These are phyloP conservation scores for Samia ricini DNA, from an alignment of 1,140 invertebrate species.

Conservation along the genomic window DNA sequence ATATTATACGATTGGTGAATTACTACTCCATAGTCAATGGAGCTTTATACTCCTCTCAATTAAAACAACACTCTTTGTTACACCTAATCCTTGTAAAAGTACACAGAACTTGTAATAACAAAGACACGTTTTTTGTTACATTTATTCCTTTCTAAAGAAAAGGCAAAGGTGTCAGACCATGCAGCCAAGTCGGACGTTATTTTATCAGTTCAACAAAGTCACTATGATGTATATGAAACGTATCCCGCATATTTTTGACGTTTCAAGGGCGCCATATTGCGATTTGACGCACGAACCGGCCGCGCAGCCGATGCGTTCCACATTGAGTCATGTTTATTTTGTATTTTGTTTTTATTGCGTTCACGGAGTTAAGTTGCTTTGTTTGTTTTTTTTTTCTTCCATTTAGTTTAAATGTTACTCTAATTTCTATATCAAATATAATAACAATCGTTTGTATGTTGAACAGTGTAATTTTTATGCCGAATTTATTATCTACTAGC, in stretches of 20 bases:
- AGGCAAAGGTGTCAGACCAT: too few species aligned
- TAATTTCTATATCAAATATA: too few species aligned
- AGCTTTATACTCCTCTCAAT: too few species aligned
- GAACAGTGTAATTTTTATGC: too few species aligned
- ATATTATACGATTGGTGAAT: too few species aligned
- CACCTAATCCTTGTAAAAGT: background rate
- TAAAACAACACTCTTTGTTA: background rate
- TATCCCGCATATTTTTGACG: constrained; percentile 35
- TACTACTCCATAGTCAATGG: too few species aligned
- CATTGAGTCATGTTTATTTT: constrained; percentile 17
- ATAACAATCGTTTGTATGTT: too few species aligned
- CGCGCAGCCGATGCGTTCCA: background rate
- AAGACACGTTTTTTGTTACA: too few species aligned
- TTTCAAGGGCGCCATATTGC: constrained; percentile 33
- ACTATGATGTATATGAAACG: background rate
- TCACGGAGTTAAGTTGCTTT: background rate
- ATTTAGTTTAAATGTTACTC: background rate
- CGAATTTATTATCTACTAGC: too few species aligned
- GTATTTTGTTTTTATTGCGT: constrained; percentile 5
- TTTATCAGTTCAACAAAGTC: too few species aligned
- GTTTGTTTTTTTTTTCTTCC: background rate
- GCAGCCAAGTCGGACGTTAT: too few species aligned
- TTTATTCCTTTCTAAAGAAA: too few species aligned
- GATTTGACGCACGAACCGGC: constrained; percentile 32
- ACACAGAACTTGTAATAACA: background rate